phyloP scores from a whole-genome alignment of 2,797 vertebrate species.

The Sebastes trivittatus region DNA sequence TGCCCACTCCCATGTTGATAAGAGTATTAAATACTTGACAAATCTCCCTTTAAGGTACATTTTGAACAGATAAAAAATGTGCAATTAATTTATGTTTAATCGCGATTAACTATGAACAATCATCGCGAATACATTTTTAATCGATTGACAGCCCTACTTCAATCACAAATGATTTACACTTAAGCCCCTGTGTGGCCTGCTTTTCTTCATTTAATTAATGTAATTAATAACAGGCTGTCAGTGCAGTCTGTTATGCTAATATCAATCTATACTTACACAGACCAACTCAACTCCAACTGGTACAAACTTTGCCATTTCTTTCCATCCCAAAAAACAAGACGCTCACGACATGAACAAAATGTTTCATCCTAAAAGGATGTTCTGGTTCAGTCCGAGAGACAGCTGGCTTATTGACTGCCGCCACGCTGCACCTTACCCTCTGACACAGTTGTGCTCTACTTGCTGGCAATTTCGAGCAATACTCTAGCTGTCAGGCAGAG shows the following conservation, averaged over 20 bases:
- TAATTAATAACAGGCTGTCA: conserved; percentile 10
- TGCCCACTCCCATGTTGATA: too few relatives aligned
- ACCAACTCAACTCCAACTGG: neutral
- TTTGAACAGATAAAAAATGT: too few relatives aligned
- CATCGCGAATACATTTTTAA: too few relatives aligned
- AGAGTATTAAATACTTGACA: too few relatives aligned
- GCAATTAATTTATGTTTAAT: too few relatives aligned
- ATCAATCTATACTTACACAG: neutral
- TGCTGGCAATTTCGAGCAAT: conserved; percentile 51
- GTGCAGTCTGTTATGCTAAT: neutral
- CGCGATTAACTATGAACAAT: too few relatives aligned
- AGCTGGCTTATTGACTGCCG: conserved; percentile 49
- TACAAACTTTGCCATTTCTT: neutral
- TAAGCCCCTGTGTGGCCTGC: neutral
- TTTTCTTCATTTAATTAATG: conserved; percentile 13
- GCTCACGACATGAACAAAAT: conserved; percentile 4
- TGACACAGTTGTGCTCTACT: conserved; percentile 45
- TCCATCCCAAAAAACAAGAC: neutral
- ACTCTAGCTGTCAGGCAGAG: conserved; percentile 43
- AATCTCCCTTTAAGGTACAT: too few relatives aligned
- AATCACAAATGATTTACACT: neutral
- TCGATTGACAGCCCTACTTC: neutral
- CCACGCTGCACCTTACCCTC: conserved; percentile 27
- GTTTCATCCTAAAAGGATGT: conserved; percentile 34
- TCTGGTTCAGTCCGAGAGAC: conserved; percentile 22